Evolutionary conservation across 2,113 vertebrate genomes (phyloP).

Genomic region (Carassius auratus): DNA sequence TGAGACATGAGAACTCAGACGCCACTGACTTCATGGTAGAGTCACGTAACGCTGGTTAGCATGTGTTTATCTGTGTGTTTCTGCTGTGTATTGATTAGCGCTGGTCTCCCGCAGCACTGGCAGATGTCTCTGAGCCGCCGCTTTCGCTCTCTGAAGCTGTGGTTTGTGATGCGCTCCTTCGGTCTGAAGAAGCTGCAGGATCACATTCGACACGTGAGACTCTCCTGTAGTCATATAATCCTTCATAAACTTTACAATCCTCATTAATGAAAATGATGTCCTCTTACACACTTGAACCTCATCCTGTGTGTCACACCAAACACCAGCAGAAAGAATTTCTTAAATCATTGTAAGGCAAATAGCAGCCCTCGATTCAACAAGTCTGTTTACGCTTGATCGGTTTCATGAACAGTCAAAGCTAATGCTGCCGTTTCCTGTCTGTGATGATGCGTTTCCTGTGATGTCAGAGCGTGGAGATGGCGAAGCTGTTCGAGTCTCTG

Average conservation of each 20-base stretch:
- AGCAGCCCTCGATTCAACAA: neutral
- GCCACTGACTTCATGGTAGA: constrained; percentile 95
- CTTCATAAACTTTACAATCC: too few species aligned
- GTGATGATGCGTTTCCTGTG: constrained; percentile 30
- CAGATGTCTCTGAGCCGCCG: constrained; percentile 94
- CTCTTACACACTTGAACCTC: neutral
- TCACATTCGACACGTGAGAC: constrained; percentile 87
- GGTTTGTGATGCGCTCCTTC: constrained; percentile 96
- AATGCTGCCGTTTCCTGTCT: neutral
- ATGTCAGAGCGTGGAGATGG: constrained; percentile 88
- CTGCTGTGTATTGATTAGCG: neutral
- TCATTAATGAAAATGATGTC: too few species aligned
- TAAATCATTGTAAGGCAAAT: too few species aligned
- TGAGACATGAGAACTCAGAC: constrained; percentile 89
- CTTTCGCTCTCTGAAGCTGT: constrained; percentile 94
- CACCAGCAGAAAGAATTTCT: too few species aligned
- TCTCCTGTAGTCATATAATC: too few species aligned
- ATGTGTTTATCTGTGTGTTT: neutral
- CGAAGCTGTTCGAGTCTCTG: constrained; percentile 90
- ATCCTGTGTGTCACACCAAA: too few species aligned
- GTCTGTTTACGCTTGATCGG: constrained; percentile 52
- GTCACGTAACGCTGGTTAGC: neutral
- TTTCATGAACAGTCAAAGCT: neutral
- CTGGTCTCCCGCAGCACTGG: constrained; percentile 83
- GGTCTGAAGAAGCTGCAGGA: constrained; percentile 92